Conservation (phyloP, 2,888 invertebrate genomes). For the Corythucha ciliata region DNA sequence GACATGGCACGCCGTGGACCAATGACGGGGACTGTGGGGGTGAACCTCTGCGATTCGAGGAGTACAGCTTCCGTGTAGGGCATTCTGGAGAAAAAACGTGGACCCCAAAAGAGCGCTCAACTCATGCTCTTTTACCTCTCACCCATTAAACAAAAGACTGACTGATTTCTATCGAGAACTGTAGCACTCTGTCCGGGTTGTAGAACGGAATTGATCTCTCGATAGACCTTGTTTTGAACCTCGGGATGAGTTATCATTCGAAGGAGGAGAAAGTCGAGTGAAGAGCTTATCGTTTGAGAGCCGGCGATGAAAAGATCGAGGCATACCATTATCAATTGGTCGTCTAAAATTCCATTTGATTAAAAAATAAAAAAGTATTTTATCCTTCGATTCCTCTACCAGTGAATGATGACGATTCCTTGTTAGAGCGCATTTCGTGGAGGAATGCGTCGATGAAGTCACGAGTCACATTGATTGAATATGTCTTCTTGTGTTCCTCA, state of each 20-base stretch:
- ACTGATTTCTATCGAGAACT: constrained; percentile 45
- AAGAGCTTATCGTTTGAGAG: constrained; percentile 53
- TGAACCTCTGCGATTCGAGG: constrained; percentile 45
- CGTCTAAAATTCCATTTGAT: constrained; percentile 43
- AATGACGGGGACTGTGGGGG: constrained; percentile 43
- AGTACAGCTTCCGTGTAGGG: constrained; percentile 50
- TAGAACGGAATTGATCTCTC: constrained; percentile 46
- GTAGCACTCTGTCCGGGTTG: constrained; percentile 42
- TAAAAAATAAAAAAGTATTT: neutral
- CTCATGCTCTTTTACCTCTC: too few relatives aligned
- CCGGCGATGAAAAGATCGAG: constrained; percentile 61
- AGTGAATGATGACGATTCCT: constrained; percentile 41
- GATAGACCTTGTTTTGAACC: constrained; percentile 49
- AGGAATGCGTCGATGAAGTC: constrained; percentile 58
- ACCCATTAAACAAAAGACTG: constrained; percentile 26
- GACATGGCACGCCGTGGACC: constrained; percentile 47
- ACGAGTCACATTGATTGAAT: constrained; percentile 43
- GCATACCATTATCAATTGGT: constrained; percentile 54
- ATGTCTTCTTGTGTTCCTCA: constrained; percentile 46
- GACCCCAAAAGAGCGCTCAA: too few relatives aligned
- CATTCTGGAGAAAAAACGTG: constrained; percentile 41
- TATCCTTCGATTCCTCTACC: constrained; percentile 38
- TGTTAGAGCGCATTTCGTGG: constrained; percentile 46
- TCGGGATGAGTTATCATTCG: constrained; percentile 51
- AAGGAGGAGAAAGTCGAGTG: constrained; percentile 53